These are phyloP conservation scores for Cinclus mexicanus DNA, from an alignment of 2,113 vertebrate species.

Conservation along the genomic window DNA sequence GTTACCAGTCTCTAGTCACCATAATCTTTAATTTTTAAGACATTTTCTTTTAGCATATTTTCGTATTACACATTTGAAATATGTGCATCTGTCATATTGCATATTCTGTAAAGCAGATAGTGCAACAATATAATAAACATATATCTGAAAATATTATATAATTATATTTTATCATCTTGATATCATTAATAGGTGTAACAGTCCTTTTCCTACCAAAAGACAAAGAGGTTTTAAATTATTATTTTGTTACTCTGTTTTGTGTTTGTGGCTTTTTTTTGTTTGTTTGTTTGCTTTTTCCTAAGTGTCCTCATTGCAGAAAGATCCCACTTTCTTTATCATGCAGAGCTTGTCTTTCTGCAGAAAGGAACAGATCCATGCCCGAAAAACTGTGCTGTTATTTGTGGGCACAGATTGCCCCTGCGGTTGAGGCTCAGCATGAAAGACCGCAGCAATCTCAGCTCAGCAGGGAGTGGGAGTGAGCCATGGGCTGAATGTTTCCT, in stretches of 20 bases:
- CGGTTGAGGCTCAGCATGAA: background rate
- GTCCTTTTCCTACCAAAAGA: background rate
- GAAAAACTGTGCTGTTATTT: background rate
- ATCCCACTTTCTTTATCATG: background rate
- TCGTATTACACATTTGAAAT: background rate
- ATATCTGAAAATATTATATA: background rate
- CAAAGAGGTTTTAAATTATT: background rate
- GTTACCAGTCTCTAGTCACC: background rate
- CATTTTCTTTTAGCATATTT: background rate
- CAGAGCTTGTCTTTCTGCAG: background rate
- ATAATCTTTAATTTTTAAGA: background rate
- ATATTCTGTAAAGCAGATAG: background rate
- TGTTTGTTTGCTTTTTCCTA: background rate
- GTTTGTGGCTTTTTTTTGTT: too few relatives aligned
- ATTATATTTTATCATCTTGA: background rate
- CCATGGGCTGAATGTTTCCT: background rate
- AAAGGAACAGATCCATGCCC: background rate
- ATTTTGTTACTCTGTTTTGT: background rate
- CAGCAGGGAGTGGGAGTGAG: background rate
- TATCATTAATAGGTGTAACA: background rate
- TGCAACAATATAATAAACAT: background rate
- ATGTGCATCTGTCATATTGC: background rate
- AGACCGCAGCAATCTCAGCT: background rate
- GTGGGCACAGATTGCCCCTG: background rate
- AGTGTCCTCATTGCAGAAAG: background rate